These are phyloP conservation scores for Dynastes maya DNA, from an alignment of 2,888 invertebrate species.

Conservation along the genomic window DNA sequence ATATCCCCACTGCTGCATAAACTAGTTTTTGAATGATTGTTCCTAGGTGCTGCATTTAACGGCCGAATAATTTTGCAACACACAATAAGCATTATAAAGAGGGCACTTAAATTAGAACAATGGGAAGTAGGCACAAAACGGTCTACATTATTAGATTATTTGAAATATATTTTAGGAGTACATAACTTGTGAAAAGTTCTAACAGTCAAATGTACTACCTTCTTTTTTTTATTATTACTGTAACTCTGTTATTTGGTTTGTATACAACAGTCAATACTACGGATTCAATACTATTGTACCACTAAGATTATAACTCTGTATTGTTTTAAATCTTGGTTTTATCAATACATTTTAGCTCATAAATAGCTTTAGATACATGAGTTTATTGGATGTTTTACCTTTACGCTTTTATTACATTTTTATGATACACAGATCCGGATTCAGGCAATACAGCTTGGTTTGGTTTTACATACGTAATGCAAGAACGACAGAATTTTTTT, in stretches of 20 bases:
- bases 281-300: not conserved
- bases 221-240: not conserved
- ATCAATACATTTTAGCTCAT: not conserved
- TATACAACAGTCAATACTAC: not conserved
- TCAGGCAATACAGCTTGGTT: no score
- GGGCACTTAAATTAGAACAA: conserved; percentile 5
- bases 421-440: no score
- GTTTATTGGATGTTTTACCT: conserved; percentile 1
- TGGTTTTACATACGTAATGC: no score
- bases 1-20: conserved; percentile 38
- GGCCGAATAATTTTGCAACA: conserved; percentile 30
- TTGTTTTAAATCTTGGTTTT: not conserved
- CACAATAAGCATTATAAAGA: conserved; percentile 18
- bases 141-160: conserved; percentile 16
- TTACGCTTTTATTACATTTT: no score
- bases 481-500: no score
- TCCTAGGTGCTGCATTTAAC: conserved; percentile 26
- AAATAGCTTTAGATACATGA: conserved; percentile 1
- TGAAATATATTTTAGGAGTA: not conserved
- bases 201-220: conserved; percentile 38
- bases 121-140: not conserved
- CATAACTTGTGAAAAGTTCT: not conserved
- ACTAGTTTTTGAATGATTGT: conserved; percentile 30
- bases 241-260: not conserved
- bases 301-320: not conserved